Base-by-base conservation (phyloP, 2,113 vertebrate species). In the Chrysemys picta region DNA sequence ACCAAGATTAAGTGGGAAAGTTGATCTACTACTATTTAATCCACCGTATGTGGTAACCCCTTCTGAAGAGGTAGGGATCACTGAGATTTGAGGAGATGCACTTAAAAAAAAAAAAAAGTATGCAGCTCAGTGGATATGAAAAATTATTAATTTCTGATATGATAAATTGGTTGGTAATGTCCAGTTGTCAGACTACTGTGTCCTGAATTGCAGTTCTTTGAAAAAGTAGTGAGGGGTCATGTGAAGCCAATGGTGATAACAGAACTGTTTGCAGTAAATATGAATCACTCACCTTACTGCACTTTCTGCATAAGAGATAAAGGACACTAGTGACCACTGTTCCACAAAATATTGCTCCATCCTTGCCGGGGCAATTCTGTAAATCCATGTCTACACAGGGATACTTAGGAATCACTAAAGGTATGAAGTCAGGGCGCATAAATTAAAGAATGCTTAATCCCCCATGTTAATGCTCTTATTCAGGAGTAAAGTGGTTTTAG, bases 31-130 rank as follows among this genome's bases (percentile, higher is more conserved):
- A 80, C 94, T 99, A 11, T 99, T 99, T 97, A 99, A 99, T 93
- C 99, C 99, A 24, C 99, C 99, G 0, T 99, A 99, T 3, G 99
- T 99, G 38, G 99, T 99, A 93, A 99, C 99, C 5, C 99, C 99
- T 11, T 98, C 99, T 88, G 98, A 98, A 93, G 99, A 99, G 99
- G 99, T 99, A 97, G 62, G 97, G 53, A 8, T 4, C 72, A 27
- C 53, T 49, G 27, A 52, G 42, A 89, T 82, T 25, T 57, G 29
- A 69, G 24, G 56, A 69, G 8, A n/a, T 50, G 2, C 88, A 84
- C 85, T 1, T 10, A 10, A 21, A 54, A 21, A 52, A 13, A 84
- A 13, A 84, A 17, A 72, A n/a, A 5, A 42, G 95, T 83, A 22
- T 91, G 0, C 14, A 88, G 75, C 52, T 53, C 76, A 83, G 2